Percentiles rank a stretch among this genome's conserved stretches.
These are phyloP conservation scores for Petrosia ficiformis DNA, from an alignment of 37 sponge, comb jelly and placozoan genomes.

Conservation along the genomic window DNA sequence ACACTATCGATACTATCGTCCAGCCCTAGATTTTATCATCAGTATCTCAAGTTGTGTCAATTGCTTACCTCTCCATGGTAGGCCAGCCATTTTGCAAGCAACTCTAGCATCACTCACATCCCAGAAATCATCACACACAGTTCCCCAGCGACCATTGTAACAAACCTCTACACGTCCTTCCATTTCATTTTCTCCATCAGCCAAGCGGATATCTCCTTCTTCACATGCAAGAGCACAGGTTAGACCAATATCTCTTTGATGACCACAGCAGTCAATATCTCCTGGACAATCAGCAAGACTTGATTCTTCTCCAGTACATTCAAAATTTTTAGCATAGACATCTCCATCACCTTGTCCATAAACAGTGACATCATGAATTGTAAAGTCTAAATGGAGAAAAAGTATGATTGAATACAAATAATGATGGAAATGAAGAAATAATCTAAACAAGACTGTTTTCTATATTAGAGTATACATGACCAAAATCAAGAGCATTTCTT, in stretches of 20 bases:
- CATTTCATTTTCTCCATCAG: background rate
- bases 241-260: background rate
- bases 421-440: no score
- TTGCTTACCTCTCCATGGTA: background rate
- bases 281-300: background rate
- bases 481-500: background rate
- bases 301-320: background rate
- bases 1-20: no score
- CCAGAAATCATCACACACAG: background rate
- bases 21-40: no score
- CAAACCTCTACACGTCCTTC: background rate
- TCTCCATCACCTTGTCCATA: background rate
- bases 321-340: background rate
- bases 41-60: background rate
- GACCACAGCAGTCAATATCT: background rate
- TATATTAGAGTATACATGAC: no score
- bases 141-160: background rate
- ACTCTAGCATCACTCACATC: background rate
- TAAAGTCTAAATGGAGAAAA: background rate
- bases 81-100: slow-evolving; percentile 1
- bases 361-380: background rate
- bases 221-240: background rate
- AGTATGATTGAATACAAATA: no score
- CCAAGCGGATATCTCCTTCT: background rate
- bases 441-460: no score